Base-by-base conservation (phyloP, 2,888 invertebrate species). In the Noctua pronuba region DNA sequence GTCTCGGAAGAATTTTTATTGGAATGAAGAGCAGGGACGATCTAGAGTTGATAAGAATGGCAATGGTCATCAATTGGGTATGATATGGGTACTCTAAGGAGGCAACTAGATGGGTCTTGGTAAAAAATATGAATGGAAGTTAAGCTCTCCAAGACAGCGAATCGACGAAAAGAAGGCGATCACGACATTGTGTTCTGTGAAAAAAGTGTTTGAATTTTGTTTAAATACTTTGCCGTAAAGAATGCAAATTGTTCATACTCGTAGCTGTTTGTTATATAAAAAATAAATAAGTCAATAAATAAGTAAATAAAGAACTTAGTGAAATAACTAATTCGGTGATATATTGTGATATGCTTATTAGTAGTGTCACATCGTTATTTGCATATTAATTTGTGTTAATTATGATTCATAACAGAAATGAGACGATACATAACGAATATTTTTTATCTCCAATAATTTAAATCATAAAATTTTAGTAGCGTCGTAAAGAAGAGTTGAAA, bases 401-500 rank as follows among this genome's bases (percentile, higher is more conserved):
- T 65, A 11, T 64, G 7, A 49, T 35, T 21, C 21, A 11, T 2
- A 31, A 21, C 1, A 18, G 0, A 73, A 68, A 35, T n/a, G 3
- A n/a, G 21, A 44, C 3, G 35, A 41, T 18, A 7, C 24, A 44
- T 24, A 62, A 1, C 38, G 13, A 31, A 10, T 18, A n/a, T 75
- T 41, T 55, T 64, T 10, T 24, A 24, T 10, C 24, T 16, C 2
- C 1, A 16, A 0, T n/a, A 28, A 7, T 52, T 75, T 76, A 18
- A 31, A 38, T 31, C n/a, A 49, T 71, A 38, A 77, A 65, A 21
- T 49, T 52, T 69, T 58, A 41, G 11, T 31, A 60, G 4, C 21
- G 49, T 64, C 52, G 13, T 70, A 49, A 76, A 69, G 13, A 5
- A 44, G 28, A 58, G 13, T 64, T 5, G 58, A 44, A 62, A 62